Evolutionary conservation across 2,888 invertebrate species (phyloP), one percentile per base, ranked within the genome.

Genomic region (Rotaria socialis): DNA sequence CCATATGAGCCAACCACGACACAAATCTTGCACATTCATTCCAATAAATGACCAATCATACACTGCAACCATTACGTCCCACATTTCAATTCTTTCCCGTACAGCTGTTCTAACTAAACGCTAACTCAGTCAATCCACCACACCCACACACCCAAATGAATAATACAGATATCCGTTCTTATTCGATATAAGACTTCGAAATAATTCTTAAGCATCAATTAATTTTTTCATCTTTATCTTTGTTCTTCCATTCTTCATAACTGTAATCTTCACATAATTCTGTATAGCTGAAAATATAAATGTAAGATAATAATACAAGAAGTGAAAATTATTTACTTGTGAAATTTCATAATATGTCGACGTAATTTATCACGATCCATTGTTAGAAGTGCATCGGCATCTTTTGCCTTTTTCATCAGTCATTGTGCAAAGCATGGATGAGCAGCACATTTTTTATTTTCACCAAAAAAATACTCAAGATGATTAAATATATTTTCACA

Each of bases 391-490:
- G 35, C 74, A 74, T 24, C 58, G 8, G n/a, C 10, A 58, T 58
- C 10, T n/a, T 74, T 74, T 7, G 22, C 74, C 4, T 35, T 41
- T 74, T 74, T 74, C 19, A 41, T 41, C 22, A 74, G 74, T 41
- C 35, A 74, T 74, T 74, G 24, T 35, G 74, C 16, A 74, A 74
- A 74, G 16, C 74, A 74, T 35, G 74, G 74, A 74, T 74, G 35
- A 41, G 74, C 74, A 41, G 74, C 5, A 41, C 0, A 74, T 74
- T 74, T 41, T 16, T 14, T 19, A 74, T 74, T 19, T 19, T 14
- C 22, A 22, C 74, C 74, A 22, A 74, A 74, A 35, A 74, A 74
- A 74, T 74, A 74, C 41, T 74, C 74, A 24, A 74, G 41, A 74
- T 74, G 74, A 74, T 74, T 74, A 41, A 74, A 22, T 22, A 74